Evolutionary conservation across 2,113 vertebrate genomes (phyloP), one percentile per base, ranked within the genome.

Genomic region (Probosciger aterrimus): DNA sequence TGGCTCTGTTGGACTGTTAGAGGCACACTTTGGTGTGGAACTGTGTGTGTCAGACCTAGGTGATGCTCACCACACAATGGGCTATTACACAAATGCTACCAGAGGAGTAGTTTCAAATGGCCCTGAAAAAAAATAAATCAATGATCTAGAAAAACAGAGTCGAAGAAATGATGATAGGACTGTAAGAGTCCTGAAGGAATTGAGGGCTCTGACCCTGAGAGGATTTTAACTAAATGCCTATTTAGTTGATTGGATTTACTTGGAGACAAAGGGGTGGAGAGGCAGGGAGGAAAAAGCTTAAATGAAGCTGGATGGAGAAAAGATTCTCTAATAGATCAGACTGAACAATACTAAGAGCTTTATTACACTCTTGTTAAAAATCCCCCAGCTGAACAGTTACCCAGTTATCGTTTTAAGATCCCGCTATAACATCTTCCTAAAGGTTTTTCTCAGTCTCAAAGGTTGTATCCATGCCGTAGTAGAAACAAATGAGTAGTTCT

Each of bases 171-270:
- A 79, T 95, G 87, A 91, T 79, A 43, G 57, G 82, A 80, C 90
- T 94, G 44, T 87, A 95, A 96, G 76, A 91, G 87, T 97, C 98
- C 97, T 95, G 37, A 79, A 95, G 94, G 90, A 95, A 93, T 93
- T 96, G 62, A 91, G 88, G 90, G 96, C 82, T 95, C 81, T 97
- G 97, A 97, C 95, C 98, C 95, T 85, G 31, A 17, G 69, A 84
- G 75, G 86, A 79, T 97, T 97, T 97, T 97, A 97, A 97, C 96
- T 98, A 98, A 97, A 97, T 97, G 95, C 95, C 95, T 97, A 94
- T 96, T 98, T 97, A 96, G 96, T 96, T 98, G 97, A 98, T 98
- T 98, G 87, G 90, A 98, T 97, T 98, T 97, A 95, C 91, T 88
- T 95, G 80, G 55, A 63, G 75, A 92, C 22, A 69, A 31, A 90